These are phyloP conservation scores for Zaprionus ornatus DNA, from an alignment of 1,140 invertebrate genomes.

Conservation along the genomic window DNA sequence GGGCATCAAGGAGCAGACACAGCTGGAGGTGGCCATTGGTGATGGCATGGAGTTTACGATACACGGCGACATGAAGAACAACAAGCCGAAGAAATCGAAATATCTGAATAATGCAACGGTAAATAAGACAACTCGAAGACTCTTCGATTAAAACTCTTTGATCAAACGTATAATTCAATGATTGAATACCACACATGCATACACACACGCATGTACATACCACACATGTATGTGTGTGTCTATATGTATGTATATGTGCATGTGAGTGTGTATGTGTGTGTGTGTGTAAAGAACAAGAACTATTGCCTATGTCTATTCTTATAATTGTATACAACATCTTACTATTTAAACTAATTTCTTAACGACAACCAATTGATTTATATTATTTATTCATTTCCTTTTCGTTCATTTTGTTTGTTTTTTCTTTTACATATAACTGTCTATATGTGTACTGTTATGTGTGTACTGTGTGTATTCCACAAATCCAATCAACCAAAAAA, in stretches of 20 bases:
- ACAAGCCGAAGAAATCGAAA: slow-evolving; percentile 89
- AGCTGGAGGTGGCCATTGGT: slow-evolving; percentile 94
- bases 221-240: background rate
- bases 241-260: slow-evolving; percentile 5
- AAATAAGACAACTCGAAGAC: slow-evolving; percentile 65
- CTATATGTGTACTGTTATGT: slow-evolving; percentile 74
- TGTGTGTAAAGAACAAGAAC: background rate
- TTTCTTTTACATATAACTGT: slow-evolving; percentile 76
- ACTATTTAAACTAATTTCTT: slow-evolving; percentile 57
- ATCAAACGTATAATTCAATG: background rate
- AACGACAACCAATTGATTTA: slow-evolving; percentile 73
- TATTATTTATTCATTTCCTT: slow-evolving; percentile 73
- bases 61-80: slow-evolving; percentile 92
- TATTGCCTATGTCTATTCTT: slow-evolving; percentile 23
- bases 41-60: slow-evolving; percentile 96
- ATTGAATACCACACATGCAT: background rate
- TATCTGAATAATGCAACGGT: slow-evolving; percentile 90
- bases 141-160: too few relatives aligned
- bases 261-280: background rate
- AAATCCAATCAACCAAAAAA: slow-evolving; percentile 65
- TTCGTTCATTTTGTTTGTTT: slow-evolving; percentile 71
- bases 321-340: slow-evolving; percentile 48
- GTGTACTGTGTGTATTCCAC: slow-evolving; percentile 68
- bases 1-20: slow-evolving; percentile 94
- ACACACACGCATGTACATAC: background rate